Evolutionary conservation across 2,797 vertebrate species (phyloP).

Genomic region (Channallabes apus): DNA sequence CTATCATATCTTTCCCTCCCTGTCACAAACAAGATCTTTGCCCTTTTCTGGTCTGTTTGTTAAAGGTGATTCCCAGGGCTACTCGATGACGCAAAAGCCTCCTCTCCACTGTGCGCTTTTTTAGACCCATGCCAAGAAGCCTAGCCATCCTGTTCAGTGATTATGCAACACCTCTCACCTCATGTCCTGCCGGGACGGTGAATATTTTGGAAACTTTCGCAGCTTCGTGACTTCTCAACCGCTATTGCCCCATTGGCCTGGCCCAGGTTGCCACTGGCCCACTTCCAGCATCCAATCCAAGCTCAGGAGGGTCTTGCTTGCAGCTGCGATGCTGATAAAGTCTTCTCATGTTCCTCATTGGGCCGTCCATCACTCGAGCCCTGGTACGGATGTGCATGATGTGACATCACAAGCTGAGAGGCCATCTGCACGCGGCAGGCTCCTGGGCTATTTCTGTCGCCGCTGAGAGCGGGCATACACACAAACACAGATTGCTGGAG

Average conservation of each 20-base stretch:
- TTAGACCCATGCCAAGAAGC: slow-evolving; percentile 19
- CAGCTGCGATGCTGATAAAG: slow-evolving; percentile 64
- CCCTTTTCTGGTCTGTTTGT: slow-evolving; percentile 41
- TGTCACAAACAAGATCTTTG: slow-evolving; percentile 48
- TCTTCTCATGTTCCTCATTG: slow-evolving; percentile 70
- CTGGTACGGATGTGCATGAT: slow-evolving; percentile 76
- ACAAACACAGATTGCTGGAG: slow-evolving; percentile 63
- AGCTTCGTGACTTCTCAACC: slow-evolving; percentile 61
- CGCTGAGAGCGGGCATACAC: slow-evolving; percentile 47
- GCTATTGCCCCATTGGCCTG: slow-evolving; percentile 61
- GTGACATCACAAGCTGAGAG: slow-evolving; percentile 84
- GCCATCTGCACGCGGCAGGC: slow-evolving; percentile 79
- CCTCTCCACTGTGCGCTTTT: slow-evolving; percentile 23
- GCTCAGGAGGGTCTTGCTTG: slow-evolving; percentile 60
- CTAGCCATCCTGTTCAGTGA: slow-evolving; percentile 47
- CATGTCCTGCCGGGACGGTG: slow-evolving; percentile 38
- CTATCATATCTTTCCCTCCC: slow-evolving; percentile 33
- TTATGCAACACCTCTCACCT: slow-evolving; percentile 52
- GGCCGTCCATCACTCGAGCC: slow-evolving; percentile 76
- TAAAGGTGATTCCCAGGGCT: slow-evolving; percentile 46
- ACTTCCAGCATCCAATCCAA: slow-evolving; percentile 71
- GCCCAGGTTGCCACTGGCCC: slow-evolving; percentile 67
- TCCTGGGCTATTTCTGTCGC: slow-evolving; percentile 78
- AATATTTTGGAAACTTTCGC: slow-evolving; percentile 63
- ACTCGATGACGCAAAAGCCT: slow-evolving; percentile 41